Evolutionary conservation across 2,113 vertebrate species (phyloP).

Genomic region (Poeciliopsis prolifica): DNA sequence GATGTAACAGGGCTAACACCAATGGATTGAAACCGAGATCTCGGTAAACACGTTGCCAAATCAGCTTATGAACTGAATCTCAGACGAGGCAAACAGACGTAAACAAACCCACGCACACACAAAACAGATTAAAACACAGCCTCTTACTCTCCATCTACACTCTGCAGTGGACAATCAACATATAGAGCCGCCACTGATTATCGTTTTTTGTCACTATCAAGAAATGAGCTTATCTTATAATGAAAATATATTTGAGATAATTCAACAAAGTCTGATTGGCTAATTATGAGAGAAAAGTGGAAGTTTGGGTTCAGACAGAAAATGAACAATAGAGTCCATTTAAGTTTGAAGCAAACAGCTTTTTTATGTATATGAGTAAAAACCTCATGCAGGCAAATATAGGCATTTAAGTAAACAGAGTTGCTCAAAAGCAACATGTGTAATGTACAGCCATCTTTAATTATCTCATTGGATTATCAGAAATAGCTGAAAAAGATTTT

Average conservation of each 20-base stretch:
- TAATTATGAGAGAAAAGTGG: not conserved
- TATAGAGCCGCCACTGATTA: no score
- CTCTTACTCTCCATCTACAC: not conserved
- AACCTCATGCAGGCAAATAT: no score
- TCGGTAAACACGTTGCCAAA: constrained; percentile 74
- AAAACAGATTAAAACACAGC: not conserved
- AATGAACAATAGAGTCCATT: not conserved
- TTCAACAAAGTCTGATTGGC: not conserved
- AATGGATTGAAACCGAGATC: constrained; percentile 72
- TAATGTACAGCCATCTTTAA: no score
- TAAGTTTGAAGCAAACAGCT: not conserved
- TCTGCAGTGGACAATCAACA: constrained; percentile 1
- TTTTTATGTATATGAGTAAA: no score
- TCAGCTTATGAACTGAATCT: constrained; percentile 74
- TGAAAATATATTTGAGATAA: not conserved
- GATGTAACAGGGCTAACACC: constrained; percentile 75
- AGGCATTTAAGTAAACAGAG: no score
- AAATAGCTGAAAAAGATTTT: no score
- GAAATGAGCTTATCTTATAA: not conserved
- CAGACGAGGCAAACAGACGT: constrained; percentile 26
- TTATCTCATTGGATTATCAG: no score
- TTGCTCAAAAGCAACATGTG: no score
- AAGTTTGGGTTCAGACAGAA: not conserved
- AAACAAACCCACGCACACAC: constrained; percentile 10
- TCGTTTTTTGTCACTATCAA: not conserved